These are phyloP conservation scores for Drosophila glabriapex DNA, from an alignment of 2,888 invertebrate species.

Conservation along the genomic window DNA sequence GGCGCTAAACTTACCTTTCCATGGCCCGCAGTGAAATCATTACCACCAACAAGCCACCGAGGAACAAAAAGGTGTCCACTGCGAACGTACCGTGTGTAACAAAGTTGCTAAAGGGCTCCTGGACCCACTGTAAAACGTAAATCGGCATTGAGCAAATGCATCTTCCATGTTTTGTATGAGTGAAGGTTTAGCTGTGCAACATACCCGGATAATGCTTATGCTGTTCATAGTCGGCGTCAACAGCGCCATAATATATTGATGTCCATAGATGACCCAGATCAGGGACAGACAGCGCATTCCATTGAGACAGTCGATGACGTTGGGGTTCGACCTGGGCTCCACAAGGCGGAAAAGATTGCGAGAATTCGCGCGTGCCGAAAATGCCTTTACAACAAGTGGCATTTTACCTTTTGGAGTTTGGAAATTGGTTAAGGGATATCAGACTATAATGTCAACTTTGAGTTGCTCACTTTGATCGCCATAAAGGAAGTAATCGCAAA, in stretches of 20 bases:
- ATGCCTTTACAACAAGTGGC: slow-evolving; percentile 48
- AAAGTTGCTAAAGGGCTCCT: slow-evolving; percentile 65
- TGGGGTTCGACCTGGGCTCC: slow-evolving; percentile 33
- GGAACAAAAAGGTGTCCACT: slow-evolving; percentile 88
- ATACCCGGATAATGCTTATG: slow-evolving; percentile 36
- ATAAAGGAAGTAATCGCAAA: slow-evolving; percentile 49
- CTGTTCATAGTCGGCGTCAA: slow-evolving; percentile 62
- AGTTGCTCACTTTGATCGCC: slow-evolving; percentile 37
- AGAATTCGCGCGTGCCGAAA: slow-evolving; percentile 69
- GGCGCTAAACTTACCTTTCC: slow-evolving; percentile 59
- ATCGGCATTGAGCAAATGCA: neutral
- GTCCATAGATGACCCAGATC: slow-evolving; percentile 82
- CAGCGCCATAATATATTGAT: slow-evolving; percentile 37
- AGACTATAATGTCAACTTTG: slow-evolving; percentile 5
- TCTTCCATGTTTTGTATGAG: neutral
- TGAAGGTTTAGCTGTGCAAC: neutral
- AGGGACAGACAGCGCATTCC: slow-evolving; percentile 85
- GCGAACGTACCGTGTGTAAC: slow-evolving; percentile 85
- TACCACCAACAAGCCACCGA: slow-evolving; percentile 87
- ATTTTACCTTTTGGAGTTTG: slow-evolving; percentile 11
- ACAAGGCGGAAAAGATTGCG: slow-evolving; percentile 52
- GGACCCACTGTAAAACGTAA: slow-evolving; percentile 64
- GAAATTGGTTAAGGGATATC: slow-evolving; percentile 29
- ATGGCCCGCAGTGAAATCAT: slow-evolving; percentile 52
- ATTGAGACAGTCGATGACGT: slow-evolving; percentile 79